Conservation (phyloP, 2,888 invertebrate genomes). For the Stegophylla sp. region DNA sequence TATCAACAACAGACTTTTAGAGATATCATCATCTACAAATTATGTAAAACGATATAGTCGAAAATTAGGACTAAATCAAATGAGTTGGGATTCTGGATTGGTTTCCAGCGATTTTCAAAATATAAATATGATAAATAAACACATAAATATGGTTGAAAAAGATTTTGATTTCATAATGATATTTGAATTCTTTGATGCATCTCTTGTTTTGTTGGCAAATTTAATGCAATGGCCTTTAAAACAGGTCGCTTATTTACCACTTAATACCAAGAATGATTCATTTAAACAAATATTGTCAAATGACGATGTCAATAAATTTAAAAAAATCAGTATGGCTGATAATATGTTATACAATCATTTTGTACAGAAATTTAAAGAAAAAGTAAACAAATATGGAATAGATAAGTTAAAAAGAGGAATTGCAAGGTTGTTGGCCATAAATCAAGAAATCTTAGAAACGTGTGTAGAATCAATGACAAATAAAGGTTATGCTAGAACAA, state of each 20-base stretch:
- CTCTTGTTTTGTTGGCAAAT: slow-evolving; percentile 62
- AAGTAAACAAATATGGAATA: slow-evolving; percentile 60
- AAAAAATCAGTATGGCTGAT: slow-evolving; percentile 60
- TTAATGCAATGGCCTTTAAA: slow-evolving; percentile 62
- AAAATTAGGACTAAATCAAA: slow-evolving; percentile 62
- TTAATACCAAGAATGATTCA: slow-evolving; percentile 60
- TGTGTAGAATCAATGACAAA: slow-evolving; percentile 54
- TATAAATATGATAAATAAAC: slow-evolving; percentile 57
- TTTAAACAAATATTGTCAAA: slow-evolving; percentile 55
- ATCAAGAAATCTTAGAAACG: slow-evolving; percentile 55
- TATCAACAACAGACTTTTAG: background rate
- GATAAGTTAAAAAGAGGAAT: slow-evolving; percentile 61
- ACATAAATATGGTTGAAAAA: slow-evolving; percentile 61
- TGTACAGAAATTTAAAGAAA: slow-evolving; percentile 60
- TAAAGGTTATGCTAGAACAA: slow-evolving; percentile 61
- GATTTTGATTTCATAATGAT: slow-evolving; percentile 63
- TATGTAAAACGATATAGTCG: slow-evolving; percentile 44
- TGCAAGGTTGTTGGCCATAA: slow-evolving; percentile 59
- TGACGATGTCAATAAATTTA: slow-evolving; percentile 47
- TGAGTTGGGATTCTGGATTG: slow-evolving; percentile 62
- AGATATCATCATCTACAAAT: background rate
- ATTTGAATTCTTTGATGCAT: slow-evolving; percentile 62
- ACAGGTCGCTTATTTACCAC: slow-evolving; percentile 60
- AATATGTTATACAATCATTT: slow-evolving; percentile 61
- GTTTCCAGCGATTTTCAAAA: slow-evolving; percentile 52